Base-by-base conservation (phyloP, 2,113 vertebrate species). In the Cephalophus harveyi region DNA sequence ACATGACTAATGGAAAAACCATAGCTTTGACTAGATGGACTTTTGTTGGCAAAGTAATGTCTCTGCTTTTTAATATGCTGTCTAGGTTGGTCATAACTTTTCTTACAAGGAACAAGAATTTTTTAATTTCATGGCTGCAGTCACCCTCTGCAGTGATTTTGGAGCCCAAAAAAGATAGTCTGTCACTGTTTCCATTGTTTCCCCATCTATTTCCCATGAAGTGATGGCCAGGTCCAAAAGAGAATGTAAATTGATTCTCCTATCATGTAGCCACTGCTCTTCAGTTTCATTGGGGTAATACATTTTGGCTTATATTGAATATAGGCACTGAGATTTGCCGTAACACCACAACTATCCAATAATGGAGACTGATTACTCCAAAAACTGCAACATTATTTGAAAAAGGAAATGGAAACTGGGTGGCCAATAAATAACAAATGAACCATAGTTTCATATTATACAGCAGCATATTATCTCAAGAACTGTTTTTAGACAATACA, bases 401-500 rank as follows among this genome's bases (percentile, higher is more conserved):
- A 55, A 97, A 94, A 81, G 12, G 50, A 97, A 93, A 84, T 83
- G 12, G 43, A 96, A 95, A 4, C 84, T 83, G 25, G 7, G 60
- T 95, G 74, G 81, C n/a, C 19, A 94, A 74, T 82, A 83, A 96
- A 90, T 55, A 14, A 55, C 21, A 94, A 89, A 89, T 67, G n/a
- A 91, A 91, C 14, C 52, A 93, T 9, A 54, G 76, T 84, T 91
- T 96, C 46, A 74, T 88, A 95, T 94, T 87, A 79, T 30, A 89
- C 76, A 23, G 16, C 74, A 55, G 28, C 16, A 91, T 48, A 96
- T 64, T 97, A 62, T 84, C 57, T 87, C 5, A 87, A 83, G 84
- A 98, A 71, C 52, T 92, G 17, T 64, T 52, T 9, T 52, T 89
- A 94, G 40, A 95, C 21, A 60, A 87, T 64, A 78, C 84, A 91